Evolutionary conservation across 2,888 invertebrate genomes (phyloP).

Genomic region (Heliconius ismenius): DNA sequence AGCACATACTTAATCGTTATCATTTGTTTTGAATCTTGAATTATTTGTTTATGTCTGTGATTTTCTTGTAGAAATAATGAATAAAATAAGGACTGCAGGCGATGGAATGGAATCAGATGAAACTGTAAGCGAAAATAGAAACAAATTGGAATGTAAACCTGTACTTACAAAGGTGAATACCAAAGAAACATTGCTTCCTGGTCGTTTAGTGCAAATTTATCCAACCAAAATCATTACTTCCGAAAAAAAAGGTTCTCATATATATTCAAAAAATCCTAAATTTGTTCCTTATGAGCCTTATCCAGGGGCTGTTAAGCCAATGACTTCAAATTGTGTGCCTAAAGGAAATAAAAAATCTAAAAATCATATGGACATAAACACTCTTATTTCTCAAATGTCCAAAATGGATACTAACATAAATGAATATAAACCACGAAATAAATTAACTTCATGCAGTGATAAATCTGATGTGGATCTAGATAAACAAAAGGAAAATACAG

Average conservation of each 20-base stretch:
- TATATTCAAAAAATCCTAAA: constrained; percentile 86
- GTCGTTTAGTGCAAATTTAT: constrained; percentile 70
- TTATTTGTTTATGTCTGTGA: neutral
- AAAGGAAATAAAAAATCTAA: constrained; percentile 70
- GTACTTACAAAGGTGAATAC: constrained; percentile 38
- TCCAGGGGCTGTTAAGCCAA: constrained; percentile 91
- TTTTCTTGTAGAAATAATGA: constrained; percentile 64
- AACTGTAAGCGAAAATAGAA: constrained; percentile 55
- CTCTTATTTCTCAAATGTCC: constrained; percentile 87
- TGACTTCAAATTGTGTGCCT: constrained; percentile 79
- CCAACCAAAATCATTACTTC: constrained; percentile 84
- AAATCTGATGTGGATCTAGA: constrained; percentile 55
- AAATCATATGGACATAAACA: constrained; percentile 85
- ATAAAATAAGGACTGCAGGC: constrained; percentile 84
- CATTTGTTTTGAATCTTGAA: neutral
- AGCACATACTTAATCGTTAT: constrained; percentile 24
- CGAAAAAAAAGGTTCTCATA: constrained; percentile 79
- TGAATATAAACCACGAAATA: constrained; percentile 80
- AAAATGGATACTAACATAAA: constrained; percentile 84
- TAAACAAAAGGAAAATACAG: constrained; percentile 69
- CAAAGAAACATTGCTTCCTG: constrained; percentile 56
- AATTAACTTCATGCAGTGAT: constrained; percentile 64
- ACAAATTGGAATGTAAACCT: constrained; percentile 20
- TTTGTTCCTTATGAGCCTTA: constrained; percentile 95
- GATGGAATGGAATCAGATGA: constrained; percentile 89